A percentile compares a stretch with the other conserved stretches of the same genome.
These are phyloP conservation scores for Reticulitermes speratus DNA, from an alignment of 1,140 invertebrate genomes.

Conservation along the genomic window DNA sequence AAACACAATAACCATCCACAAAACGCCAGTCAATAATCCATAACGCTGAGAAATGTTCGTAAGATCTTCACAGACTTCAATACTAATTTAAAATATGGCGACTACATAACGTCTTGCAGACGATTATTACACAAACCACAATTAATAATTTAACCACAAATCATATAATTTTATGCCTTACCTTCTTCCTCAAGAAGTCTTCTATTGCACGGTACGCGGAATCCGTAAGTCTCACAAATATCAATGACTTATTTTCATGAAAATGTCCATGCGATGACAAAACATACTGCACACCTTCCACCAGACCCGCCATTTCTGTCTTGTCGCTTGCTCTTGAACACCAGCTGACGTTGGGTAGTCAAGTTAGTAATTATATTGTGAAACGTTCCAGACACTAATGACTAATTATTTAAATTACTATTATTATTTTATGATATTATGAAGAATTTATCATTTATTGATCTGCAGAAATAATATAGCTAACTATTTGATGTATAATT, in stretches of 20 bases:
- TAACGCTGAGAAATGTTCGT: neutral
- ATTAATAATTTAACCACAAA: neutral
- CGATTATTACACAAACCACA: conserved; percentile 2
- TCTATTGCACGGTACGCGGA: conserved; percentile 88
- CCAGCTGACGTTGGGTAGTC: conserved; percentile 42
- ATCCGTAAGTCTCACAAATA: conserved; percentile 94
- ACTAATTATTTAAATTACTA: neutral
- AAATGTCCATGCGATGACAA: conserved; percentile 85
- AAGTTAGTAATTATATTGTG: conserved; percentile 20
- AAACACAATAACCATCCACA: neutral
- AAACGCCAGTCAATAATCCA: neutral
- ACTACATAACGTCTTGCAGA: conserved; percentile 27
- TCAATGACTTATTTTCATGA: conserved; percentile 83
- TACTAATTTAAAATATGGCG: conserved; percentile 35
- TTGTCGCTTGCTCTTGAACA: conserved; percentile 44
- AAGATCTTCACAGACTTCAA: conserved; percentile 15
- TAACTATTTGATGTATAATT: neutral
- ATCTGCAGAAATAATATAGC: neutral
- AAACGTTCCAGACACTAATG: neutral
- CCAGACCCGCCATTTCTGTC: conserved; percentile 88
- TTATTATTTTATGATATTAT: neutral
- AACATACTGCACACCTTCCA: conserved; percentile 92
- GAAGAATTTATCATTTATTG: neutral
- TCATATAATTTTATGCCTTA: conserved; percentile 54
- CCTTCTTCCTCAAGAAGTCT: conserved; percentile 81